Evolutionary conservation across 1,140 invertebrate genomes (phyloP).

Genomic region (Schlechtendalia chinensis): DNA sequence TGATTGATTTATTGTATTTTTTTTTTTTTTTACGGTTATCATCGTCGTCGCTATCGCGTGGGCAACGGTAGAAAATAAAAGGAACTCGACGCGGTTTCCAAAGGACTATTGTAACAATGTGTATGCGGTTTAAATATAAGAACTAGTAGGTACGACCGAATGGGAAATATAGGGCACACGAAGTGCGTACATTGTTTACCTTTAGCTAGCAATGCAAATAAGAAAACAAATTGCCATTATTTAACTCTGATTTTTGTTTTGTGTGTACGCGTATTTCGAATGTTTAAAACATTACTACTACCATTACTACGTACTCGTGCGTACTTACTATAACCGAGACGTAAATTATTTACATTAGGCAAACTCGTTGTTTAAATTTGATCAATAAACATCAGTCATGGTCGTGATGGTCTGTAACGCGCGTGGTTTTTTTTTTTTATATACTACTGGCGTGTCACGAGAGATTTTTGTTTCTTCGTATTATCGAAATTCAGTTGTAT

Average conservation of each 20-base stretch:
- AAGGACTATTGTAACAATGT: background rate
- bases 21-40: background rate
- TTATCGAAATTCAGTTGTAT: too few relatives aligned
- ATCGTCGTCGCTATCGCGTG: background rate
- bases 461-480: too few relatives aligned
- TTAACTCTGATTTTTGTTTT: background rate
- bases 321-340: too few relatives aligned
- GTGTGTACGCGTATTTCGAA: background rate
- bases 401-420: too few relatives aligned
- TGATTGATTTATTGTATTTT: constrained; percentile 21
- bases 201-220: background rate
- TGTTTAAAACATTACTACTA: background rate
- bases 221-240: constrained; percentile 8
- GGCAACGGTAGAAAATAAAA: background rate
- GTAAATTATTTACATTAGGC: too few relatives aligned
- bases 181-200: background rate
- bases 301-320: too few relatives aligned
- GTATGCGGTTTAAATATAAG: background rate
- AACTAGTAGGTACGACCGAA: background rate
- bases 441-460: too few relatives aligned
- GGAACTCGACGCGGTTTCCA: background rate
- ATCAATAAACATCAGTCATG: too few relatives aligned
- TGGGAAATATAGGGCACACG: constrained; percentile 7
- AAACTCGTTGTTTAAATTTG: too few relatives aligned
- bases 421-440: too few relatives aligned